Conservation (phyloP, 2,888 invertebrate species). For the Steinernema carpocapsae region DNA sequence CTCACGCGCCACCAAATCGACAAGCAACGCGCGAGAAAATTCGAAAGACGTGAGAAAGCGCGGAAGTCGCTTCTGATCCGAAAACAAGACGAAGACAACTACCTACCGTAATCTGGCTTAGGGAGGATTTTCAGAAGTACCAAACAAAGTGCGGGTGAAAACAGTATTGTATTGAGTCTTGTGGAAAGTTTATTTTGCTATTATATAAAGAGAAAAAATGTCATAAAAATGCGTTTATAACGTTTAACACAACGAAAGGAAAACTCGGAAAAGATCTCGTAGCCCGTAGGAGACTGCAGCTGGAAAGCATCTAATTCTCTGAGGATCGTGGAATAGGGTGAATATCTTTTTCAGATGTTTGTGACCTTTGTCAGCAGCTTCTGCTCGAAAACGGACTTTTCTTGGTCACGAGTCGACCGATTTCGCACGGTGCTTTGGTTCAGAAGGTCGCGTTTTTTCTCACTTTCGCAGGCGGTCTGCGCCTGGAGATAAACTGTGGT, state of each 20-base stretch:
- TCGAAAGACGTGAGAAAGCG: slow-evolving; percentile 43
- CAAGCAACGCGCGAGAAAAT: slow-evolving; percentile 11
- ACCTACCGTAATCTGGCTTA: slow-evolving; percentile 41
- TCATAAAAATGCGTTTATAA: neutral
- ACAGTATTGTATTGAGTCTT: neutral
- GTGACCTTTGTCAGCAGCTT: slow-evolving; percentile 50
- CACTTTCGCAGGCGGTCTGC: slow-evolving; percentile 39
- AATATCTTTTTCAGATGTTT: slow-evolving; percentile 44
- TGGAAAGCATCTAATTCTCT: neutral
- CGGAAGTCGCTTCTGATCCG: slow-evolving; percentile 50
- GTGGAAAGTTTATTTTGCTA: neutral
- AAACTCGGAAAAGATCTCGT: neutral
- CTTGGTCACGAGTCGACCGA: slow-evolving; percentile 42
- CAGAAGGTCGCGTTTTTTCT: slow-evolving; percentile 39
- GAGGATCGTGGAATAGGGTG: neutral
- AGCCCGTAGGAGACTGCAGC: slow-evolving; percentile 12
- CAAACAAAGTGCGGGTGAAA: neutral
- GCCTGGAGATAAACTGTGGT: slow-evolving; percentile 58
- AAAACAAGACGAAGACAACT: slow-evolving; percentile 51
- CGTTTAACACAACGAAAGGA: neutral
- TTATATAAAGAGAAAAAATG: neutral
- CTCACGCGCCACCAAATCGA: slow-evolving; percentile 28
- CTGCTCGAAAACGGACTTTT: slow-evolving; percentile 52
- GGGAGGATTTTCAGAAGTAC: neutral
- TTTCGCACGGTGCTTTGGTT: slow-evolving; percentile 24